Conservation (phyloP, 2,888 invertebrate species). For the Thymelicus lineola region DNA sequence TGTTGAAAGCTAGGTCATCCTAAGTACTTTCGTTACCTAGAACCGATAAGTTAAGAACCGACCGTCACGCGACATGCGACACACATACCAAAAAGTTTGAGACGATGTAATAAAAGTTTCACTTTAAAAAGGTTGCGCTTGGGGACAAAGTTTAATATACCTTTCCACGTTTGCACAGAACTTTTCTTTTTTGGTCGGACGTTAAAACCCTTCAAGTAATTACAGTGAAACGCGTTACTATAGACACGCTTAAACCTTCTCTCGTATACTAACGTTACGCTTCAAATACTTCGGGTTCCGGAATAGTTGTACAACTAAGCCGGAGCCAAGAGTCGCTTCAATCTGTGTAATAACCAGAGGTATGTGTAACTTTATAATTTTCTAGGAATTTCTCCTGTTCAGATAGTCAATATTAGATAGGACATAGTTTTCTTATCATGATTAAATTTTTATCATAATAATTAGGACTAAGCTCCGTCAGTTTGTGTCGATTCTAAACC, state of each 20-base stretch:
- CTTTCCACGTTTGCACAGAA: not conserved
- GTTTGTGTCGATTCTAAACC: no score
- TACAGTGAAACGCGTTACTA: not conserved
- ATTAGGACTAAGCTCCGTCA: no score
- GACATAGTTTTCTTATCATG: no score
- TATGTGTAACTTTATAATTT: not conserved
- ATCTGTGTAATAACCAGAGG: not conserved
- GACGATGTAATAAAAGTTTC: no score
- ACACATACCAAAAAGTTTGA: no score
- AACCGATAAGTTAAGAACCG: no score
- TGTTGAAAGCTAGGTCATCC: no score
- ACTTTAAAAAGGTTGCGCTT: not conserved
- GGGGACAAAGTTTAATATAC: not conserved
- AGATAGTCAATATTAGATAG: no score
- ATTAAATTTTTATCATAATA: no score
- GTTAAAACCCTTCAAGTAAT: not conserved
- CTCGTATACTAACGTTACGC: not conserved
- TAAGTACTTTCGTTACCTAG: no score
- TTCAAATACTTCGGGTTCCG: constrained; percentile 5
- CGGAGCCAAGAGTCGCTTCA: not conserved
- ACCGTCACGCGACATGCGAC: no score
- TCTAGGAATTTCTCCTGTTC: not conserved
- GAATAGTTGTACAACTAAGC: not conserved
- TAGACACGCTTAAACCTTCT: not conserved
- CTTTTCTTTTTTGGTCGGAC: constrained; percentile 3